Evolutionary conservation across 2,113 vertebrate species (phyloP).

Genomic region (Pomatorhinus ruficollis): DNA sequence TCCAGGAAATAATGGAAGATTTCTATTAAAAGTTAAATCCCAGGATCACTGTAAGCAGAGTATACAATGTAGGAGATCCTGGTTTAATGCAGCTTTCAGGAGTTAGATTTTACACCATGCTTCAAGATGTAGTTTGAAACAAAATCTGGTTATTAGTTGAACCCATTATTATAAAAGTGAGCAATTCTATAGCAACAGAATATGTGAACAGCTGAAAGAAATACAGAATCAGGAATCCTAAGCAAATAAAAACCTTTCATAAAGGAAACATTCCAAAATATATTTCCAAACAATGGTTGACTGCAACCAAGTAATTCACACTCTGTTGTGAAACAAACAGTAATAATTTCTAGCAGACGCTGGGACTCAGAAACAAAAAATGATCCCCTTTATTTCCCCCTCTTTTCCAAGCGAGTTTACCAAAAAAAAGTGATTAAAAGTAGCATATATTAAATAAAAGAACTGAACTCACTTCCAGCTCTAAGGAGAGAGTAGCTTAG

Average conservation of each 20-base stretch:
- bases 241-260: conserved; percentile 52
- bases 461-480: background rate
- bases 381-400: background rate
- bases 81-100: background rate
- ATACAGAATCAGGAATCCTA: conserved; percentile 2
- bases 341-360: conserved; percentile 49
- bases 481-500: background rate
- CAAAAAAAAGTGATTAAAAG: background rate
- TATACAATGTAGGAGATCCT: background rate
- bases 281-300: conserved; percentile 65
- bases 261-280: conserved; percentile 59
- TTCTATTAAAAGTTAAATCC: conserved; percentile 36
- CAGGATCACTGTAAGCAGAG: background rate
- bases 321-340: conserved; percentile 49
- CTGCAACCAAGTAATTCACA: conserved; percentile 60
- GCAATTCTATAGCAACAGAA: background rate
- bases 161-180: conserved; percentile 7
- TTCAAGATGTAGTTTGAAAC: background rate
- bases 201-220: conserved; percentile 54
- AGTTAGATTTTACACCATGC: background rate
- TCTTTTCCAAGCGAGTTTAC: background rate
- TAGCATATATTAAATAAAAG: background rate
- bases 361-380: conserved; percentile 29
- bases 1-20: conserved; percentile 31
- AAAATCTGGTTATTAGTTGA: conserved; percentile 29